Evolutionary conservation across 92 coral and sea anemone genomes (phyloP).

Genomic region (Epizoanthus rinbou): DNA sequence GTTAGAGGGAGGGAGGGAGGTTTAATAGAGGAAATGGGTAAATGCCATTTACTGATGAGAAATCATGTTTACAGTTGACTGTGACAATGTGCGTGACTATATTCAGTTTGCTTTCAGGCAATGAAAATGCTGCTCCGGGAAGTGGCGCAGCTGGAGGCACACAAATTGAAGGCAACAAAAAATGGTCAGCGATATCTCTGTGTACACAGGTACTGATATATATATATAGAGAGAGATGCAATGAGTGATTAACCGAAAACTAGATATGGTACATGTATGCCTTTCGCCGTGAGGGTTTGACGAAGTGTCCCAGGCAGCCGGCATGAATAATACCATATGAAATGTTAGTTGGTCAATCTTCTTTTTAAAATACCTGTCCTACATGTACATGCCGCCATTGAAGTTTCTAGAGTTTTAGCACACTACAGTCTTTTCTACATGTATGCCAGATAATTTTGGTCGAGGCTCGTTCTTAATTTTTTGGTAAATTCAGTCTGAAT

Average conservation of each 20-base stretch:
- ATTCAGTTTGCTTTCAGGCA: conserved; percentile 42
- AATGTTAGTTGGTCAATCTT: not conserved
- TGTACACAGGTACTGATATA: conserved; percentile 77
- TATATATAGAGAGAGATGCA: not conserved
- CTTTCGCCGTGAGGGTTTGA: not conserved
- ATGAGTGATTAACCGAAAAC: no score
- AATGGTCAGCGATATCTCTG: conserved; percentile 69
- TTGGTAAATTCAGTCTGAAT: no score
- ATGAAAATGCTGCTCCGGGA: conserved; percentile 84
- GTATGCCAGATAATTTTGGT: no score
- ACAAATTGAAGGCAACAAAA: conserved; percentile 66
- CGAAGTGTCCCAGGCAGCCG: not conserved
- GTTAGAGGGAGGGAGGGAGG: no score
- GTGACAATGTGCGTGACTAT: not conserved
- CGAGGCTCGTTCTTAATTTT: no score
- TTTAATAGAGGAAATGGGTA: no score
- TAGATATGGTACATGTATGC: no score
- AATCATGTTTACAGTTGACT: not conserved
- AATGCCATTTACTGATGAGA: not conserved
- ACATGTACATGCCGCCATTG: no score
- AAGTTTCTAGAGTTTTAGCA: no score
- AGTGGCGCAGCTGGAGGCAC: conserved; percentile 93
- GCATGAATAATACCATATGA: not conserved
- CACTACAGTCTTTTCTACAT: no score
- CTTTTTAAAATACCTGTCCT: no score